Base-by-base conservation (phyloP, 92 coral and sea anemone genomes). In the Chrysogorgia sp. region DNA sequence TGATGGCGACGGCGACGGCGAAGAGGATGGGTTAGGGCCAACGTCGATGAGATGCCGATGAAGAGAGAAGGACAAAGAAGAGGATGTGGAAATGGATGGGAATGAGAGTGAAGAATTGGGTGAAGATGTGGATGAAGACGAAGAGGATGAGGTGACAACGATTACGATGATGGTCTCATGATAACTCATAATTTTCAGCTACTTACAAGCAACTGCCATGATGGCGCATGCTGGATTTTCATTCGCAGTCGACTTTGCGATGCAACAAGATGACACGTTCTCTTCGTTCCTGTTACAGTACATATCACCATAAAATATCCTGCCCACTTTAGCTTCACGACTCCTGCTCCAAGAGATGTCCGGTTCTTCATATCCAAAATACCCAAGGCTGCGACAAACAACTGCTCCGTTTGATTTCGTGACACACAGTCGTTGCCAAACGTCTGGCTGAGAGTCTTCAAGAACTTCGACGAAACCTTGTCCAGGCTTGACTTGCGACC, bases 351-450 rank as follows among this genome's bases (percentile, higher is more conserved):
- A 59, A 69, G 40, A 10, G 60, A 24, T 3, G 19, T 45, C 23
- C 34, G 2, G 56, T 10, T 47, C 21, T 69, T 47, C 13, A 3
- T 26, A 12, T 25, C 60, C 76, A 19, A 60, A 69, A 29, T 69
- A 69, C 14, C 76, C 76, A 25, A 69, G 76, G 15, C 32, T 69
- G 10, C 76, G 76, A 22, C 76, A 69, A 45, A 69, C 15, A 10
- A 69, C 58, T 2, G 3, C 40, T 14, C 47, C 14, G n/a, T 45
- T 60, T 14, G 40, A 23, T 14, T 45, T 32, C 12, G 28, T 28
- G 7, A 69, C 22, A 29, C 76, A 69, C 47, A 69, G 31, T 37
- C 76, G 76, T 69, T 43, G 59, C 76, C 76, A 69, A 19, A 28
- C 31, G 33, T 69, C 48, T 28, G 76, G 76, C 48, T 69, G 45